A percentile compares a stretch with the other conserved stretches of the same genome.
Conservation (phyloP, 2,888 invertebrate species). For the Pachymerium ferrugineum region DNA sequence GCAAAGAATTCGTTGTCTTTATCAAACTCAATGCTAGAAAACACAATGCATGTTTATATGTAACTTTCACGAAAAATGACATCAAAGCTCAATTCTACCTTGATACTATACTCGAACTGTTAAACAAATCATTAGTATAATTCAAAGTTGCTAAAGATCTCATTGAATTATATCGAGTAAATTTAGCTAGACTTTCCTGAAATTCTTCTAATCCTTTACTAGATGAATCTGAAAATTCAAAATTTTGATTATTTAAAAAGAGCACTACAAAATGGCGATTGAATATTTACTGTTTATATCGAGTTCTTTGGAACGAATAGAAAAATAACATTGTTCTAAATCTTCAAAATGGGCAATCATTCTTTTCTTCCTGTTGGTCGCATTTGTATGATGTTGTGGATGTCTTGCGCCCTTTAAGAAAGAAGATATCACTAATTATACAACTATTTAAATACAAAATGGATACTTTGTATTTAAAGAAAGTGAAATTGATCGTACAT, state of each 20-base stretch:
- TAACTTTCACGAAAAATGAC: neutral
- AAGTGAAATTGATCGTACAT: conserved; percentile 41
- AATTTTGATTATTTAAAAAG: neutral
- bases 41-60: neutral
- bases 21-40: conserved; percentile 82
- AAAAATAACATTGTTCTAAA: conserved; percentile 79
- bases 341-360: conserved; percentile 84
- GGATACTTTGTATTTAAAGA: no score
- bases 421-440: no score
- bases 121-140: conserved; percentile 83
- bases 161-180: conserved; percentile 71
- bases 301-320: conserved; percentile 66
- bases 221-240: conserved; percentile 8
- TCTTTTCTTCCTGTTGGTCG: conserved; percentile 64
- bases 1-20: conserved; percentile 93
- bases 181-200: conserved; percentile 76
- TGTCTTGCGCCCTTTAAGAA: conserved; percentile 44
- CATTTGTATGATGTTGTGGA: conserved; percentile 47
- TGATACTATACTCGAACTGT: conserved; percentile 53
- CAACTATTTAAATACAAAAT: neutral
- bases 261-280: neutral
- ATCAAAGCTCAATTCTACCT: conserved; percentile 43
- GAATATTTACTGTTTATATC: conserved; percentile 43
- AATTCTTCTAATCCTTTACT: conserved; percentile 55
- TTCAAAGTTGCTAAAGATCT: conserved; percentile 78